phyloP scores from a whole-genome alignment of 2,113 vertebrate genomes.

The Agelaius phoeniceus region DNA sequence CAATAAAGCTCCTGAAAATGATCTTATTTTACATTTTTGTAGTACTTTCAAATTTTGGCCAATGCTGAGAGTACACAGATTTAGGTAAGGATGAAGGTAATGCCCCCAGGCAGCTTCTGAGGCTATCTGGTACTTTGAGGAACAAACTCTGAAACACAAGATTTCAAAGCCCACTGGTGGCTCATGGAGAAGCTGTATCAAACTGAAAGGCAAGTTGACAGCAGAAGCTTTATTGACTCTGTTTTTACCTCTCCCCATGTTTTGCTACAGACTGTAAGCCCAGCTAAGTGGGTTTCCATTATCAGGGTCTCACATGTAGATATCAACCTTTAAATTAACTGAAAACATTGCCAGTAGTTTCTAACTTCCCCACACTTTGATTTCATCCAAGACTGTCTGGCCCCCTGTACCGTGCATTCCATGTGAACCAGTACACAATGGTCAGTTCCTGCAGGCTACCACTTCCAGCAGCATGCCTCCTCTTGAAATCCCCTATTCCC shows the following conservation, averaged over 20 bases:
- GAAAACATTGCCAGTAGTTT: neutral
- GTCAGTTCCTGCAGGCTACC: neutral
- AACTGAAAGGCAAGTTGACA: neutral
- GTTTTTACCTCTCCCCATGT: fast-evolving
- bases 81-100: neutral
- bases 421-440: neutral
- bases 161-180: neutral
- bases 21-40: neutral
- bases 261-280: neutral
- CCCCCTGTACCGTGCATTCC: neutral
- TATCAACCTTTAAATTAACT: neutral
- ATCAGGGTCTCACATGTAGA: neutral
- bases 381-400: neutral
- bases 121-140: neutral
- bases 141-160: neutral
- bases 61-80: neutral
- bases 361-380: neutral
- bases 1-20: neutral
- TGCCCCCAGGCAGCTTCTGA: neutral
- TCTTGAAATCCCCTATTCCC: neutral
- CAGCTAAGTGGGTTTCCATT: neutral
- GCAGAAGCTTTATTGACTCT: neutral
- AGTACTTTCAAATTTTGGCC: neutral
- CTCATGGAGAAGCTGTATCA: neutral
- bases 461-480: neutral